Percentiles rank a stretch among this genome's conserved stretches.
phyloP scores from a whole-genome alignment of 2,113 vertebrate species.

The Heterotis niloticus region DNA sequence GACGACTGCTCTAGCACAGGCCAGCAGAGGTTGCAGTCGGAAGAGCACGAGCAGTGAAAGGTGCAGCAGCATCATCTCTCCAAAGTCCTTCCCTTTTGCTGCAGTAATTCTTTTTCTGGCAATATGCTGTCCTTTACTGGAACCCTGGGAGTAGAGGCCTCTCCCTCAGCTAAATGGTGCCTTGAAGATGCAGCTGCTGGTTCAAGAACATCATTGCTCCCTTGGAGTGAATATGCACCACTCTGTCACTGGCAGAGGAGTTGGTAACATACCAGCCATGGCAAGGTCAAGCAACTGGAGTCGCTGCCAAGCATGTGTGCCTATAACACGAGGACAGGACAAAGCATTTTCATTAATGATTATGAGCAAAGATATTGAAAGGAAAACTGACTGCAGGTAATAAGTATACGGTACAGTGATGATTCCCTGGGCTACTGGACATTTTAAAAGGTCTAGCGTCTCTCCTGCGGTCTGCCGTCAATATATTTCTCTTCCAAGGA shows the following conservation, averaged over 20 bases:
- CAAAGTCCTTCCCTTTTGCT: slow-evolving; percentile 48
- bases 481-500: background rate
- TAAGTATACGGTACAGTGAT: background rate
- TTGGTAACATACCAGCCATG: background rate
- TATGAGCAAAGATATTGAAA: background rate
- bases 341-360: background rate
- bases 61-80: slow-evolving; percentile 18
- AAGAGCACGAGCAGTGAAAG: slow-evolving; percentile 19
- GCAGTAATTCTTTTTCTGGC: slow-evolving; percentile 49
- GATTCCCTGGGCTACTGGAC: background rate
- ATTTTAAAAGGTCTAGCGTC: background rate
- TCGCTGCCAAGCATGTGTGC: background rate
- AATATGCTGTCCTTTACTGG: slow-evolving; percentile 48
- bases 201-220: background rate
- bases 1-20: background rate
- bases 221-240: background rate
- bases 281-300: background rate
- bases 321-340: background rate
- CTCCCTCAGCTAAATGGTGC: background rate
- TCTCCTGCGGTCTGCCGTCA: background rate
- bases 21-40: background rate
- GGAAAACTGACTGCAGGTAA: background rate
- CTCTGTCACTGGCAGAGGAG: background rate
- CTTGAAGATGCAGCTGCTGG: background rate
- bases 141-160: slow-evolving; percentile 48